phyloP scores from a whole-genome alignment of 2,797 vertebrate genomes.

The Fistularia tabacaria region DNA sequence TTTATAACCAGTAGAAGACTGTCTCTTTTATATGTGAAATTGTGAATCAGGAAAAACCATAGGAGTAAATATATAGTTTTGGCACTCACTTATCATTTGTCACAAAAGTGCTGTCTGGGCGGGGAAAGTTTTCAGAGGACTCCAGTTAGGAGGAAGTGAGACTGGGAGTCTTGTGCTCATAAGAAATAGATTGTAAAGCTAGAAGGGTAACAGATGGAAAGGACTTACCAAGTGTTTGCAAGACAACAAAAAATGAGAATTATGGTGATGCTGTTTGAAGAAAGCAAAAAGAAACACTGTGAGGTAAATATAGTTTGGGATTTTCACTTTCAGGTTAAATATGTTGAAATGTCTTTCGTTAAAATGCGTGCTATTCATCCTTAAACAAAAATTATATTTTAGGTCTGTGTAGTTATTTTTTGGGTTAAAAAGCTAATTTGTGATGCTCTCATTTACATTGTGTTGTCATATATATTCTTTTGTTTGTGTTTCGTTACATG shows the following conservation, averaged over 20 bases:
- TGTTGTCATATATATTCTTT: too few species aligned
- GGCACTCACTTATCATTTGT: constrained; percentile 62
- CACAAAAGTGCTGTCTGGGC: constrained; percentile 62
- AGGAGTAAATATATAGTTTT: constrained; percentile 68
- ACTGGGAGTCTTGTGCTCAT: constrained; percentile 23
- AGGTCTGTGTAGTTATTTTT: too few species aligned
- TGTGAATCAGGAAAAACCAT: constrained; percentile 33
- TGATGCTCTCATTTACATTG: too few species aligned
- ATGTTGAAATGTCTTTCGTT: neutral
- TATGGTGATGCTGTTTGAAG: constrained; percentile 67
- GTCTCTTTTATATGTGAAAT: constrained; percentile 55
- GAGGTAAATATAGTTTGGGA: constrained; percentile 57
- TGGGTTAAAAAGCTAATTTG: too few species aligned
- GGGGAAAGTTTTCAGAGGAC: constrained; percentile 37
- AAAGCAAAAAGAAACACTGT: constrained; percentile 60
- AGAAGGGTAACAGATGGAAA: constrained; percentile 14
- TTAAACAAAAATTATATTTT: too few species aligned
- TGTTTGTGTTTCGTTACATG: too few species aligned
- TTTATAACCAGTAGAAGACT: constrained; percentile 25
- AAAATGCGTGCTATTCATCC: too few species aligned
- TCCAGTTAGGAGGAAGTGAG: constrained; percentile 33
- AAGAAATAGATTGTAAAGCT: constrained; percentile 18
- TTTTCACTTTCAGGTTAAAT: neutral
- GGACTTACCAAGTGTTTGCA: constrained; percentile 8
- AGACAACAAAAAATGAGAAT: constrained; percentile 59